These are phyloP conservation scores for Trachelus tabidus DNA, from an alignment of 2,888 invertebrate species.

Conservation along the genomic window DNA sequence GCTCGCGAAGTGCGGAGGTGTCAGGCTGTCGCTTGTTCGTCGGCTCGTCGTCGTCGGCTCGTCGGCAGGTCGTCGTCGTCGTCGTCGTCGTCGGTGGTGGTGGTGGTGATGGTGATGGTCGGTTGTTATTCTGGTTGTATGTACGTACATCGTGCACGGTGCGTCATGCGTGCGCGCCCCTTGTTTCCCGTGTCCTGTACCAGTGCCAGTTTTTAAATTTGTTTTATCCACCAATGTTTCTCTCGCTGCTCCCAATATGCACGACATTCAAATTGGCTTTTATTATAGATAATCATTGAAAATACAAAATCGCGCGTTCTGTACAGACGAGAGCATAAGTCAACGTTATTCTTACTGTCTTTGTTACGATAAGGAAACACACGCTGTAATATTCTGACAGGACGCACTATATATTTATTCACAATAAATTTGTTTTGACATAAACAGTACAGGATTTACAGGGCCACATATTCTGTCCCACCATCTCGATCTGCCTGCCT, in stretches of 20 bases:
- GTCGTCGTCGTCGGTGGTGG: slow-evolving; percentile 26
- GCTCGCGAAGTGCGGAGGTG: slow-evolving; percentile 71
- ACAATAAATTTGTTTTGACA: background rate
- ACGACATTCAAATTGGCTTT: background rate
- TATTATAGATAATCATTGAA: background rate
- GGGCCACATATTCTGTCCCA: background rate
- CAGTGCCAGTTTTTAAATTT: background rate
- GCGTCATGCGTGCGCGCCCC: background rate
- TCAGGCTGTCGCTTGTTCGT: slow-evolving; percentile 71
- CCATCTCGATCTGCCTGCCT: background rate
- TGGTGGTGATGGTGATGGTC: slow-evolving; percentile 22
- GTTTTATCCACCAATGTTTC: background rate
- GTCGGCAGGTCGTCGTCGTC: slow-evolving; percentile 34
- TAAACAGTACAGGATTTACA: background rate
- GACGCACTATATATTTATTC: background rate
- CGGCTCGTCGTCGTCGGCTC: slow-evolving; percentile 59
- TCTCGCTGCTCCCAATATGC: background rate
- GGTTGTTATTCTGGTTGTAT: slow-evolving; percentile 22
- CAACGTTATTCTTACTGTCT: background rate
- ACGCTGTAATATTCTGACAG: background rate
- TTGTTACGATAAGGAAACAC: background rate
- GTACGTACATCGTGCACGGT: background rate
- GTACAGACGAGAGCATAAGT: too few species aligned
- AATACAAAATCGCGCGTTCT: too few species aligned
- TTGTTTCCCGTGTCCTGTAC: background rate